phyloP scores from a whole-genome alignment of 2,797 vertebrate genomes.

The Paguma larvata region DNA sequence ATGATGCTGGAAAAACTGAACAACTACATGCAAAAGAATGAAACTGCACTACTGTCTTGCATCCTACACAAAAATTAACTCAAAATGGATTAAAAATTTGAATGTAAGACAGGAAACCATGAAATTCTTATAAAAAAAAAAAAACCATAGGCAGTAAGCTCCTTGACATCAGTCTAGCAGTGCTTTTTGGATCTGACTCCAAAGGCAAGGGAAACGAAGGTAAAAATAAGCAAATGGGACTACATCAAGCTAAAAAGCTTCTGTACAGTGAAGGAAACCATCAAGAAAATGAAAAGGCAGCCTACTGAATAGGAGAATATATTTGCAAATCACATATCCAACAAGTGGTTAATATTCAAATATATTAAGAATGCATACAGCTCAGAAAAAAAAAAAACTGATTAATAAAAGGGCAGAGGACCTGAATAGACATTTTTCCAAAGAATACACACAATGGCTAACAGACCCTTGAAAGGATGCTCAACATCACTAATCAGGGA shows the following conservation, averaged over 20 bases:
- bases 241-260: neutral
- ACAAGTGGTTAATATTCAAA: neutral
- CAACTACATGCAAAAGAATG: neutral
- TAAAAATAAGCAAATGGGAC: neutral
- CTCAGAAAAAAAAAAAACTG: neutral
- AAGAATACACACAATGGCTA: neutral
- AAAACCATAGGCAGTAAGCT: neutral
- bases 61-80: neutral
- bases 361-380: neutral
- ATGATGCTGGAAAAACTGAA: neutral
- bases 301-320: neutral
- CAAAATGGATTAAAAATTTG: neutral
- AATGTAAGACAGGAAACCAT: neutral
- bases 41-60: neutral
- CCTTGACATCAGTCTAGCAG: neutral
- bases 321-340: neutral
- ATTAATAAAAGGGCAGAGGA: neutral
- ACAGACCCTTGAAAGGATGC: neutral
- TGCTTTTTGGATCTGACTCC: neutral
- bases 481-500: neutral
- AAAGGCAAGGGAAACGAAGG: neutral
- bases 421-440: neutral
- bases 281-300: neutral
- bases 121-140: neutral
- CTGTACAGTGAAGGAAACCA: neutral